Evolutionary conservation across 2,113 vertebrate species (phyloP), one percentile per base, ranked within the genome.

Genomic region (Cochlearius cochlearius): DNA sequence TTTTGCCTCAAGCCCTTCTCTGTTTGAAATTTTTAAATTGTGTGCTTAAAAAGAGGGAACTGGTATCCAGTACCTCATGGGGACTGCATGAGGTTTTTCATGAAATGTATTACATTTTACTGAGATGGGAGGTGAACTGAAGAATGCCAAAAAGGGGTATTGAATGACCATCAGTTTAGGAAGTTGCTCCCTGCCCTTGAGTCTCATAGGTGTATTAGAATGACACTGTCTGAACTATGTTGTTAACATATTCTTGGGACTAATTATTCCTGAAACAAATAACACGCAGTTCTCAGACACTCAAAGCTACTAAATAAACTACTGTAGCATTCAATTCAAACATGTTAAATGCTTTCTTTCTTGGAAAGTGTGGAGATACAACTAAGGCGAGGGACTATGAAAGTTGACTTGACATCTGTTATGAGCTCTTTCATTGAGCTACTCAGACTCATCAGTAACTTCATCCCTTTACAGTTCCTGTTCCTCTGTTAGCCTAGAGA

Each of bases 1-100:
- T 96, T 93, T 80, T 95, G 88, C 83, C 82, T 91, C 56, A 36
- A 74, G 86, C 79, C 72, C 23, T 87, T 67, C 80, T 91, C 64
- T 94, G 38, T 81, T 85, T 68, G 56, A 91, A 71, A 39, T 49
- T 73, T 88, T 96, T 52, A 7, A 74, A 43, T 59, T 74, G 22
- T 82, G 22, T 74, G 22, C 73, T 87, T 91, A 49, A 67, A 77
- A 96, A 78, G 45, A 86, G 92, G 15, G 79, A 84, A 32, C 53
- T 92, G 82, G 56, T 88, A 64, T 60, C 39, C 62, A 68, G 27
- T 78, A 39, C 47, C 86, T 84, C 34, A 29, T 68, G 36, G 49
- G 14, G 36, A 43, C 47, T 87, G 52, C 45, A 9, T 71, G 60
- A 83, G 64, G 20, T 34, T 50, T 86, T 79, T 66, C 1, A 0